These are phyloP conservation scores for Aporrectodea caliginosa DNA, from an alignment of 1,140 invertebrate species.

Conservation along the genomic window DNA sequence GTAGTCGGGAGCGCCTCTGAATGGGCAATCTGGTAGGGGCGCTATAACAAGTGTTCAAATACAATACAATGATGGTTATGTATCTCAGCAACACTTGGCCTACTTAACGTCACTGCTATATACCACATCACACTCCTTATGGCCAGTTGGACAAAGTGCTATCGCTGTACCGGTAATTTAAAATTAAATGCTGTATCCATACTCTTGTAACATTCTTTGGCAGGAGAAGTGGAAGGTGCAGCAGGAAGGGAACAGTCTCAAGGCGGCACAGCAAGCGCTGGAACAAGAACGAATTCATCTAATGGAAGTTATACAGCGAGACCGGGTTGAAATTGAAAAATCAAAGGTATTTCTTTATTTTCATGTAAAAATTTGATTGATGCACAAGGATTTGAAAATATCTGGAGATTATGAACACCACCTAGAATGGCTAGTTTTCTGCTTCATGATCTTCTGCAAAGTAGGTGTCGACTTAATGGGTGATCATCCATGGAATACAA, in stretches of 20 bases:
- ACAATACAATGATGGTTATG: too few relatives aligned
- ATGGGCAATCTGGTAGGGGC: too few relatives aligned
- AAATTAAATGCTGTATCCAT: background rate
- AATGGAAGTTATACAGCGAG: constrained; percentile 46
- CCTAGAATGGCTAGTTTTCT: too few relatives aligned
- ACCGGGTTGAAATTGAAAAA: constrained; percentile 45
- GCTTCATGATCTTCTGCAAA: too few relatives aligned
- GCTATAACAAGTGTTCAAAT: too few relatives aligned
- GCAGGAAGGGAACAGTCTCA: constrained; percentile 47
- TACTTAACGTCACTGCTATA: background rate
- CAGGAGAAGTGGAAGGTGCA: constrained; percentile 51
- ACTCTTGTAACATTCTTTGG: background rate
- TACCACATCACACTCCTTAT: background rate
- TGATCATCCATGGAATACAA: too few relatives aligned
- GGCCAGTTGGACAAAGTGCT: background rate
- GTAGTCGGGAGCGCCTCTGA: too few relatives aligned
- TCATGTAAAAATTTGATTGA: too few relatives aligned
- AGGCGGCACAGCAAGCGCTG: constrained; percentile 41
- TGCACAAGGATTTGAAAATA: too few relatives aligned
- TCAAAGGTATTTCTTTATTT: constrained; percentile 40
- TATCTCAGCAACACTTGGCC: too few relatives aligned
- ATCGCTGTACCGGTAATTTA: background rate
- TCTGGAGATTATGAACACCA: too few relatives aligned
- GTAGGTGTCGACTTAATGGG: too few relatives aligned
- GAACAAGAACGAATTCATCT: constrained; percentile 46